Evolutionary conservation across 2,113 vertebrate genomes (phyloP).

Genomic region (Ameiurus melas): DNA sequence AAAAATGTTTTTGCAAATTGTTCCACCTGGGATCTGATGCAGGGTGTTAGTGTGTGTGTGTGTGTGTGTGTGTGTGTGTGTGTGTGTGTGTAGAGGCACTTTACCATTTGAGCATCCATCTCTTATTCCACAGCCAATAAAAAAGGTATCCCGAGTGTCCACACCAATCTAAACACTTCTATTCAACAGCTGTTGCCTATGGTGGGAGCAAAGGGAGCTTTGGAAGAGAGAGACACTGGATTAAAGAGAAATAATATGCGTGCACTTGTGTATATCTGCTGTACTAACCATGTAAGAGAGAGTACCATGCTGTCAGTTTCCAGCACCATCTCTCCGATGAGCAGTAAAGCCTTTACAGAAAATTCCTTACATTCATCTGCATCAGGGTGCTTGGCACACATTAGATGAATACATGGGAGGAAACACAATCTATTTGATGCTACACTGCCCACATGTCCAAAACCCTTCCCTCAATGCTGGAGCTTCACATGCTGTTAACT

Average conservation of each 20-base stretch:
- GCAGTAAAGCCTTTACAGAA: slow-evolving; percentile 74
- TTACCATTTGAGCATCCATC: slow-evolving; percentile 62
- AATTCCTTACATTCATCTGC: slow-evolving; percentile 79
- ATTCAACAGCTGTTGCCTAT: slow-evolving; percentile 60
- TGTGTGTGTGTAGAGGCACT: slow-evolving; percentile 59
- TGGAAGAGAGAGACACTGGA: slow-evolving; percentile 4
- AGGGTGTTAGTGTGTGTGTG: background rate
- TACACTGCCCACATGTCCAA: slow-evolving; percentile 75
- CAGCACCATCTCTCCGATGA: slow-evolving; percentile 71
- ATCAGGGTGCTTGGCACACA: slow-evolving; percentile 71
- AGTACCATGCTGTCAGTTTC: slow-evolving; percentile 63
- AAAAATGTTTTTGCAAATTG: slow-evolving; percentile 17
- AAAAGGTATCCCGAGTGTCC: slow-evolving; percentile 65
- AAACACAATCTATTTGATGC: slow-evolving; percentile 81
- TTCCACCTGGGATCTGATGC: slow-evolving; percentile 18
- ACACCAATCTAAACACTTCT: slow-evolving; percentile 58
- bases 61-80: slow-evolving; percentile 31
- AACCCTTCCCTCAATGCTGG: slow-evolving; percentile 65
- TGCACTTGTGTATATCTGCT: slow-evolving; percentile 49
- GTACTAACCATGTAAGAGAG: slow-evolving; percentile 53
- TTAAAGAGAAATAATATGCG: slow-evolving; percentile 46
- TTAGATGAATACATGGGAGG: slow-evolving; percentile 76
- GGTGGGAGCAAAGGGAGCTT: slow-evolving; percentile 31
- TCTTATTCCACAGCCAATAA: slow-evolving; percentile 73
- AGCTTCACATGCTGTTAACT: slow-evolving; percentile 73